phyloP scores from a whole-genome alignment of 2,888 invertebrate genomes.

The Dendrolimus pini region DNA sequence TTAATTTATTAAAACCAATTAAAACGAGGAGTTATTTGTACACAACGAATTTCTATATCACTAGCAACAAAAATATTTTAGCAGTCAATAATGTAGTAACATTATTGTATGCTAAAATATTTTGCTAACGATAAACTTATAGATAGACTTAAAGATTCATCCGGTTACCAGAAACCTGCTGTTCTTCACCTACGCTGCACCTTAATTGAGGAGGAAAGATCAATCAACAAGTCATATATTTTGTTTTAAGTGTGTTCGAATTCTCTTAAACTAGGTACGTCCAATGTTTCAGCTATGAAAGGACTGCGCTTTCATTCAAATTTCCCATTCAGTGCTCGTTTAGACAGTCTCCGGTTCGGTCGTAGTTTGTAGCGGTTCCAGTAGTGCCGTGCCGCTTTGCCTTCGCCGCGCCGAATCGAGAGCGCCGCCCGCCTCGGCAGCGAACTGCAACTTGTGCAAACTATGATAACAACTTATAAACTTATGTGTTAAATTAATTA shows the following conservation, averaged over 20 bases:
- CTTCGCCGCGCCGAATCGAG: slow-evolving; percentile 14
- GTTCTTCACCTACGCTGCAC: slow-evolving; percentile 3
- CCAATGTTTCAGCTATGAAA: slow-evolving; percentile 26
- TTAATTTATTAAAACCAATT: too few relatives aligned
- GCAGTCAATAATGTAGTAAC: too few relatives aligned
- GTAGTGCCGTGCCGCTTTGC: slow-evolving; percentile 3
- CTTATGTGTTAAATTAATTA: too few relatives aligned
- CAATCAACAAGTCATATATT: slow-evolving; percentile 5
- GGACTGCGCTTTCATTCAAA: slow-evolving; percentile 32
- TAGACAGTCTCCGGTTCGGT: slow-evolving; percentile 32
- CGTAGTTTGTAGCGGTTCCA: slow-evolving; percentile 13
- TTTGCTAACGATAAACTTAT: neutral
- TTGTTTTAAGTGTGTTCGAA: slow-evolving; percentile 5
- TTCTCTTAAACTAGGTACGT: slow-evolving; percentile 14
- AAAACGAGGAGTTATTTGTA: too few relatives aligned
- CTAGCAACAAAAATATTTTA: too few relatives aligned
- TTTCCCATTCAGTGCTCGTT: slow-evolving; percentile 42
- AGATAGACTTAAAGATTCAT: neutral
- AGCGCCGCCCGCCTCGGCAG: slow-evolving; percentile 6
- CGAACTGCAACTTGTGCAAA: neutral
- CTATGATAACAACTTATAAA: neutral
- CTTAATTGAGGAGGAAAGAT: slow-evolving; percentile 6
- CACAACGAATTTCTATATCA: too few relatives aligned
- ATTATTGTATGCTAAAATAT: neutral
- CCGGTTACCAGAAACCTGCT: neutral